phyloP scores from a whole-genome alignment of 2,797 vertebrate species.

The Pseudocheirus occidentalis region DNA sequence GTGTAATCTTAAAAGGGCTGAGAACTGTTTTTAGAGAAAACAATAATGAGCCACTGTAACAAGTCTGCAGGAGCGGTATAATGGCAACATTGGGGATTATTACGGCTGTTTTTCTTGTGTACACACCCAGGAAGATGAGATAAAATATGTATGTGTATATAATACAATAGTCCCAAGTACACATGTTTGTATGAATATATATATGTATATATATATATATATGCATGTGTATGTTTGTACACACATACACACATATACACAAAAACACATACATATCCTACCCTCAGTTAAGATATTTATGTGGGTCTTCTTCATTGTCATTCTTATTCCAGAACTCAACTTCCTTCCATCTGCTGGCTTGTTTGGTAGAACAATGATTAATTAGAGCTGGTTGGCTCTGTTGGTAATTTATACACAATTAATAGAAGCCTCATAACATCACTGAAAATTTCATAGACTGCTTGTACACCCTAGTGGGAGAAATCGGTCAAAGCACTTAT shows the following conservation, averaged over 20 bases:
- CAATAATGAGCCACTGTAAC: neutral
- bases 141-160: neutral
- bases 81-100: neutral
- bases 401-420: constrained; percentile 71
- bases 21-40: neutral
- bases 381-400: constrained; percentile 65
- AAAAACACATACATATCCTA: neutral
- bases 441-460: constrained; percentile 73
- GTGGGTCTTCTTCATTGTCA: constrained; percentile 26
- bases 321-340: constrained; percentile 68
- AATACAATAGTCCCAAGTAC: neutral
- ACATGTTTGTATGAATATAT: neutral
- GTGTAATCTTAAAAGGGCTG: constrained; percentile 2
- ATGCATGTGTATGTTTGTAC: neutral
- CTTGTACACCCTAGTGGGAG: constrained; percentile 84
- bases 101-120: neutral
- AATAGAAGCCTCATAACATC: constrained; percentile 13
- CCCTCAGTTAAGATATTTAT: constrained; percentile 47
- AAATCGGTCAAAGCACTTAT: constrained; percentile 66
- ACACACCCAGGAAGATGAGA: neutral
- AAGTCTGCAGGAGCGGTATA: neutral
- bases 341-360: constrained; percentile 61
- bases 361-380: constrained; percentile 69
- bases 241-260: too few relatives aligned
- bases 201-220: too few relatives aligned